Conservation (phyloP, 2,113 vertebrate species). For the Mormoops blainvillei region DNA sequence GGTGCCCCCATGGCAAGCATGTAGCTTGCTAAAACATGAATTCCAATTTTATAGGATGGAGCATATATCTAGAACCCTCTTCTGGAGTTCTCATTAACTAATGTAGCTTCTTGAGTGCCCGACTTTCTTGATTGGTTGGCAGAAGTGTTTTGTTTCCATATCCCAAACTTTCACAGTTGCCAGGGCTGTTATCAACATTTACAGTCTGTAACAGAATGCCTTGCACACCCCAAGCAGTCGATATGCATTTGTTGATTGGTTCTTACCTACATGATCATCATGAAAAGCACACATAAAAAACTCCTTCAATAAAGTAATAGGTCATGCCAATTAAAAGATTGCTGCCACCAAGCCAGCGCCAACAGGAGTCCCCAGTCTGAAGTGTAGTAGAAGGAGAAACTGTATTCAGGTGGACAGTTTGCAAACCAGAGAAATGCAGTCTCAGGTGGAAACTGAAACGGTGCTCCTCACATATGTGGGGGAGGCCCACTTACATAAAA, state of each 20-base stretch:
- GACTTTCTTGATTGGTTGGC: background rate
- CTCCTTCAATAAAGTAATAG: background rate
- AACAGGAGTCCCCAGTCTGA: background rate
- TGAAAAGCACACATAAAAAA: background rate
- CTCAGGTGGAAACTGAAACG: background rate
- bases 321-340: background rate
- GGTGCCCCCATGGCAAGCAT: background rate
- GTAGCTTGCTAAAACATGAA: background rate
- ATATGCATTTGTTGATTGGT: background rate
- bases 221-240: background rate
- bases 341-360: background rate
- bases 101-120: background rate
- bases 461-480: background rate
- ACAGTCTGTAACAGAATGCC: background rate
- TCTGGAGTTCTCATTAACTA: background rate
- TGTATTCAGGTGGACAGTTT: background rate
- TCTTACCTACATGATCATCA: background rate
- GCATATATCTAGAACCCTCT: background rate
- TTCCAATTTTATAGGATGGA: background rate
- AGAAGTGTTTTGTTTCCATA: background rate
- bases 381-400: background rate
- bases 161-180: background rate
- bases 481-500: background rate
- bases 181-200: background rate
- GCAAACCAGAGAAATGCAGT: background rate